phyloP scores from a whole-genome alignment of 1,140 invertebrate genomes.

The Drosophila funebris region DNA sequence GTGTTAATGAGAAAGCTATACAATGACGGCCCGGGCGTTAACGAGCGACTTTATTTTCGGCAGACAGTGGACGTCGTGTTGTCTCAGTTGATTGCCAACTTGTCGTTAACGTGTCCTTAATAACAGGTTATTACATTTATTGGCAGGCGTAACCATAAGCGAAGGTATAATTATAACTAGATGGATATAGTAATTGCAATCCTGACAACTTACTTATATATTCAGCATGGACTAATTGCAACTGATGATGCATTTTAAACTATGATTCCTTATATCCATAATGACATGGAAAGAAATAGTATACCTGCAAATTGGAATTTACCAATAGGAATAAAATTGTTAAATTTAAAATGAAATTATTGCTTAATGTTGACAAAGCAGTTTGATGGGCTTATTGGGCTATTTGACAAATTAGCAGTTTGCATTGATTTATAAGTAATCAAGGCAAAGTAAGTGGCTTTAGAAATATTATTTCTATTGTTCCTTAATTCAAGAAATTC shows the following conservation, averaged over 20 bases:
- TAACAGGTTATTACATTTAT: constrained; percentile 56
- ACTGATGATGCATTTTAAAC: too few relatives aligned
- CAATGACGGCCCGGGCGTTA: constrained; percentile 39
- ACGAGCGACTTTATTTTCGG: constrained; percentile 57
- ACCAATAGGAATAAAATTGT: too few relatives aligned
- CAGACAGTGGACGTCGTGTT: constrained; percentile 13
- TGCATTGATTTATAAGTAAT: constrained; percentile 3
- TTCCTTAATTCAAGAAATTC: not conserved
- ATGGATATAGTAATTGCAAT: not conserved
- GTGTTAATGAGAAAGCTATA: constrained; percentile 69
- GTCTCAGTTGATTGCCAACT: constrained; percentile 43
- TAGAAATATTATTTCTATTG: constrained; percentile 14
- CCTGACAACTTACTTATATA: not conserved
- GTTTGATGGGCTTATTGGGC: too few relatives aligned
- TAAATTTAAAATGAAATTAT: too few relatives aligned
- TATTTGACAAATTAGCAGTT: constrained; percentile 7
- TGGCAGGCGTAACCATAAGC: constrained; percentile 39
- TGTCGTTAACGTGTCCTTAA: constrained; percentile 46
- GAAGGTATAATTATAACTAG: constrained; percentile 21
- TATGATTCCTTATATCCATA: too few relatives aligned
- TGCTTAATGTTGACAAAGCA: too few relatives aligned
- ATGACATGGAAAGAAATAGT: too few relatives aligned
- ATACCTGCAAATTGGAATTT: too few relatives aligned
- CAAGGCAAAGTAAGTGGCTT: constrained; percentile 3
- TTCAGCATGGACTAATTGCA: too few relatives aligned